These are phyloP conservation scores for Diuraphis noxia DNA, from an alignment of 1,140 invertebrate genomes.

Conservation along the genomic window DNA sequence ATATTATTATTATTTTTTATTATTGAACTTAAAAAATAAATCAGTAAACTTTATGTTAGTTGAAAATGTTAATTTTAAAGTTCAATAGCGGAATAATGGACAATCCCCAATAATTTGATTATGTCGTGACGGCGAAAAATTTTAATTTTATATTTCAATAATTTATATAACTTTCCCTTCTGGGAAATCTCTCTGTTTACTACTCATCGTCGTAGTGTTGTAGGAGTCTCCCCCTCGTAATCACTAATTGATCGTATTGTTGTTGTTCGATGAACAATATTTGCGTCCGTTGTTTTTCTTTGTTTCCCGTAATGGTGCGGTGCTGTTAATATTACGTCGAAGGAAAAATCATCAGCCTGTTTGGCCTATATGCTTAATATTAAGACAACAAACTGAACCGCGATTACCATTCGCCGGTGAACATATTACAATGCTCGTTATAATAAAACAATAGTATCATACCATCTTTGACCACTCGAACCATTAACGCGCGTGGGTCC, in stretches of 20 bases:
- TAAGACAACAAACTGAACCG: neutral
- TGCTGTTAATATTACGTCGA: neutral
- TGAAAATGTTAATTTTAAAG: neutral
- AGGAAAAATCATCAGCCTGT: neutral
- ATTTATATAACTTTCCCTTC: constrained; percentile 20
- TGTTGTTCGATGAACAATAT: constrained; percentile 21
- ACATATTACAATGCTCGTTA: neutral
- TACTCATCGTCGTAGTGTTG: too few species aligned
- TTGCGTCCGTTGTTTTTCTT: neutral
- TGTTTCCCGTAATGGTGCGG: neutral
- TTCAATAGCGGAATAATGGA: neutral
- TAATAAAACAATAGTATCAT: neutral
- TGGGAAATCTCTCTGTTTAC: neutral
- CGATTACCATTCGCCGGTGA: neutral
- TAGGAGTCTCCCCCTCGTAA: neutral
- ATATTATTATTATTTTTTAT: neutral
- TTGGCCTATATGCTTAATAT: neutral
- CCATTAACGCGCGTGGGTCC: too few species aligned
- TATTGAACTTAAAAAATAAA: neutral
- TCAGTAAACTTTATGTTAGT: neutral
- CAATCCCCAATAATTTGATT: neutral
- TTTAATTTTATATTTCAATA: constrained; percentile 26
- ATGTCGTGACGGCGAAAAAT: neutral
- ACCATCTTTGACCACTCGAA: neutral
- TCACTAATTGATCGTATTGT: constrained; percentile 17